Percentiles rank a stretch among this genome's conserved stretches.
These are phyloP conservation scores for Hemibagrus wyckioides DNA, from an alignment of 2,113 vertebrate genomes.

Conservation along the genomic window DNA sequence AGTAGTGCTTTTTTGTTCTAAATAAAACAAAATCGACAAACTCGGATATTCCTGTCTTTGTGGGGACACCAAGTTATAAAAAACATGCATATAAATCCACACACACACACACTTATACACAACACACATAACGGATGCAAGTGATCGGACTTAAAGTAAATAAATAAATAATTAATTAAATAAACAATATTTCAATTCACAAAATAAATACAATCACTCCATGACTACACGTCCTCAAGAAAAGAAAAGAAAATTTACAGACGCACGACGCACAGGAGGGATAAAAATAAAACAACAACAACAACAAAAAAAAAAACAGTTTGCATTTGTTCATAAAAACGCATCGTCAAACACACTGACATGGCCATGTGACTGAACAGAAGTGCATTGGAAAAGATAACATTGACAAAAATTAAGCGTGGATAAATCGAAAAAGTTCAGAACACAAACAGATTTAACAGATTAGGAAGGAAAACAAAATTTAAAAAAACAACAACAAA, in stretches of 20 bases:
- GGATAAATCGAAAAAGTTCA: conserved; percentile 22
- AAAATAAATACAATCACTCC: conserved; percentile 66
- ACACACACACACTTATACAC: conserved; percentile 50
- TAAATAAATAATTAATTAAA: conserved; percentile 16
- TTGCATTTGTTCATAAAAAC: conserved; percentile 65
- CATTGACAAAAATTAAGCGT: conserved; percentile 48
- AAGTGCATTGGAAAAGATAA: conserved; percentile 40
- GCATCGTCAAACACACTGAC: conserved; percentile 57
- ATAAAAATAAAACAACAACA: too few species aligned
- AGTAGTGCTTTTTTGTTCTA: background rate
- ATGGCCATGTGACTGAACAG: conserved; percentile 52
- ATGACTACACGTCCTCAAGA: conserved; percentile 41
- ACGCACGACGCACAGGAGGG: conserved; percentile 43
- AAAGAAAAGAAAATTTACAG: conserved; percentile 56
- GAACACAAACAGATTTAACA: conserved; percentile 39
- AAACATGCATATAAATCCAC: background rate
- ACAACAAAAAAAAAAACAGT: conserved; percentile 19
- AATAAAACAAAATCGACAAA: background rate
- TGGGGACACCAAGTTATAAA: background rate
- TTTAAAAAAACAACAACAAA: too few species aligned
- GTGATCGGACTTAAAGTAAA: conserved; percentile 48
- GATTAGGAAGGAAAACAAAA: background rate
- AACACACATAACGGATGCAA: background rate
- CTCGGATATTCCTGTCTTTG: background rate
- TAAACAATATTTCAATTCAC: conserved; percentile 55